phyloP scores from a whole-genome alignment of 1,140 invertebrate species.

The Fopius arisanus region DNA sequence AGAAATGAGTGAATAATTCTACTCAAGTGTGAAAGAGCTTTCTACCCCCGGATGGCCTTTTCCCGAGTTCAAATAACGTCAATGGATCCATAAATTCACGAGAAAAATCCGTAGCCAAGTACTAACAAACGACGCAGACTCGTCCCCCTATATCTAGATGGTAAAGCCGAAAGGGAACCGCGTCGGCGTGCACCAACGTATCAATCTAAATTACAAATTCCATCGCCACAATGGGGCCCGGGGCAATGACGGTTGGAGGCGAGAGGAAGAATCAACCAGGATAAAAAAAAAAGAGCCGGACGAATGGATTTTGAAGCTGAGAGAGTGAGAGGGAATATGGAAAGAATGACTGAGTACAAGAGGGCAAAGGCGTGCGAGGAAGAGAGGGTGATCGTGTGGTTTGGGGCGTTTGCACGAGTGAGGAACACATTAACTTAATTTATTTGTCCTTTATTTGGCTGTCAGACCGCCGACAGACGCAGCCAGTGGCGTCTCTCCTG shows the following conservation, averaged over 20 bases:
- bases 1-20: neutral
- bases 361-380: constrained; percentile 4
- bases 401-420: constrained; percentile 25
- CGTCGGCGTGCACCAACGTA: constrained; percentile 40
- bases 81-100: constrained; percentile 28
- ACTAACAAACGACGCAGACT: constrained; percentile 26
- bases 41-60: neutral
- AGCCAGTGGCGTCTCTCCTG: constrained; percentile 46
- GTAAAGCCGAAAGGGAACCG: constrained; percentile 31
- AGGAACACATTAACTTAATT: constrained; percentile 61
- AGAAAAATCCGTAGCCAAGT: constrained; percentile 22
- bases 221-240: constrained; percentile 51
- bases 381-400: constrained; percentile 26
- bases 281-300: neutral
- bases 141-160: constrained; percentile 26
- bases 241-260: constrained; percentile 16
- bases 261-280: constrained; percentile 1
- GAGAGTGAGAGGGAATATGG: constrained; percentile 23
- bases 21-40: neutral
- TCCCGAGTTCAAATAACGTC: constrained; percentile 11
- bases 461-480: constrained; percentile 55
- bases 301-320: constrained; percentile 7
- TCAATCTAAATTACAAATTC: constrained; percentile 63
- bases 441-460: constrained; percentile 65
- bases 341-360: constrained; percentile 8